A percentile compares a stretch with the other conserved stretches of the same genome.
Evolutionary conservation across 1,140 invertebrate genomes (phyloP).

Genomic region (Polyergus mexicanus): DNA sequence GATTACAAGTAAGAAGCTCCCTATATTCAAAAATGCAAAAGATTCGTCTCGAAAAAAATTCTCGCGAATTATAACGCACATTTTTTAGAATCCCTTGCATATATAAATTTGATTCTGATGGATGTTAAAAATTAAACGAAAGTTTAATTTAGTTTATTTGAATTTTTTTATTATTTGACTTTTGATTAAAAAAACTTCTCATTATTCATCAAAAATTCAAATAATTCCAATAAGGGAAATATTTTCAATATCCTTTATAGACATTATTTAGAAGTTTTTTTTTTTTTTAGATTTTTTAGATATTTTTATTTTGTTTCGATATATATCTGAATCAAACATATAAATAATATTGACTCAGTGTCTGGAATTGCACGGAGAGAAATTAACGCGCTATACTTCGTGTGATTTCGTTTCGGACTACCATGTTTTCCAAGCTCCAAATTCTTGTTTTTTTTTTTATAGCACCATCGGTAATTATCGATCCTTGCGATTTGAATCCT

Average conservation of each 20-base stretch:
- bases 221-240: too few relatives aligned
- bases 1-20: slow-evolving; percentile 73
- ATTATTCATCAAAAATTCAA: too few relatives aligned
- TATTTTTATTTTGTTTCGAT: not conserved
- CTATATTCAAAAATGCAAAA: not conserved
- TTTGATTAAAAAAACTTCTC: too few relatives aligned
- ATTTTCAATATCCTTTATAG: too few relatives aligned
- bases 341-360: not conserved
- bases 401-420: not conserved
- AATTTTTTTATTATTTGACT: not conserved
- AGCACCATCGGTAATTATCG: slow-evolving; percentile 65
- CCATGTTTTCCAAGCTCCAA: not conserved
- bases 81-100: not conserved
- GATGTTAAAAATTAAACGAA: not conserved
- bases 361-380: not conserved
- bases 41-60: slow-evolving; percentile 1
- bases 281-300: too few relatives aligned
- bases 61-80: slow-evolving; percentile 10
- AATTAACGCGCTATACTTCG: slow-evolving; percentile 1
- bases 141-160: not conserved
- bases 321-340: not conserved
- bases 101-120: not conserved
- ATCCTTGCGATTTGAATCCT: slow-evolving; percentile 86
- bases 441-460: slow-evolving; percentile 45
- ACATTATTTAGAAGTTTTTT: too few relatives aligned